Evolutionary conservation across 2,113 vertebrate genomes (phyloP), one percentile per base, ranked within the genome.

Genomic region (Alethe castanea): DNA sequence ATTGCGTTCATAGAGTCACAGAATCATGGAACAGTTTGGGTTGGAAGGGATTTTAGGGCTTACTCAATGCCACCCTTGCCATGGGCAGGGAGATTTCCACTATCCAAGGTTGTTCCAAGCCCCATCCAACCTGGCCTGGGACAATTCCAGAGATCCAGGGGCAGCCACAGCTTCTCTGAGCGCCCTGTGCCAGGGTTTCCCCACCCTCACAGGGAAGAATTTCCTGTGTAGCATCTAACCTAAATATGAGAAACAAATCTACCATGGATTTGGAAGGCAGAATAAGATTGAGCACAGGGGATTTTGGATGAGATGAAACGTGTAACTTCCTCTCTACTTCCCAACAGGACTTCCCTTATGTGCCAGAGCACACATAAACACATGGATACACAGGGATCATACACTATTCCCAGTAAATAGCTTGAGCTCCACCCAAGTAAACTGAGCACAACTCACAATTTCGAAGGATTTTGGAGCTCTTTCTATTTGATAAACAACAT

Each of bases 101-200:
- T 3, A 0, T 0, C 44, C 31, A 61, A 57, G 35, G 31, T 0
- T 5, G 8, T 9, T 66, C 52, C 70, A 66, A 57, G 7, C 11
- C n/a, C 38, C 0, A 0, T 56, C 59, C 69, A 73, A 0, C 35
- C 70, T 76, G 61, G 44, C 31, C 52, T 57, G 5, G 35, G 29
- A 7, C 31, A 66, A 6, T 57, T 0, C 4, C 64, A 69, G 35
- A 7, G 53, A 59, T 50, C 28, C 64, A 69, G 53, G 18, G 28
- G 28, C 29, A 28, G 53, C 53, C 78, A 48, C 42, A 69, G 64
- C 23, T 69, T 18, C 42, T 40, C 64, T 81, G 78, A 23, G 28
- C 53, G 40, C n/a, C 42, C 64, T 81, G 42, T 57, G 52, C 28
- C 52, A 57, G 78, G 64, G n/a, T 11, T 17, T 57, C 0, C 0